These are phyloP conservation scores for Ferrisia virgata DNA, from an alignment of 2,888 invertebrate genomes.

Conservation along the genomic window DNA sequence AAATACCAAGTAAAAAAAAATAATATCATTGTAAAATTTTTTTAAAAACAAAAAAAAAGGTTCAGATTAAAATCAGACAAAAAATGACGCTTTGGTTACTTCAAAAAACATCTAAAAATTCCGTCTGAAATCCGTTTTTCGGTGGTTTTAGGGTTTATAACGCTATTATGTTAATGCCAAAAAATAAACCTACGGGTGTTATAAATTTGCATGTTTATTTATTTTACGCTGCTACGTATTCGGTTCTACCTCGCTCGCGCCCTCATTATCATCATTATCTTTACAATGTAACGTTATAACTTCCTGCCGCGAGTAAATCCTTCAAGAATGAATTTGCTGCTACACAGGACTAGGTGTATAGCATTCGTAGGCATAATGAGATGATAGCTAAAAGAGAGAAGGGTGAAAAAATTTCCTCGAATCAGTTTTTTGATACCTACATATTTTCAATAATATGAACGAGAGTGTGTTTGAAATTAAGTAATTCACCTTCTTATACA, in stretches of 20 bases:
- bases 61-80: slow-evolving; percentile 23
- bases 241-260: slow-evolving; percentile 20
- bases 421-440: neutral
- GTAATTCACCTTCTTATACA: too few relatives aligned
- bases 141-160: slow-evolving; percentile 37
- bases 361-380: slow-evolving; percentile 36
- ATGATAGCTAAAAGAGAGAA: slow-evolving; percentile 26
- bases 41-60: neutral
- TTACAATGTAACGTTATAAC: slow-evolving; percentile 42
- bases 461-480: neutral
- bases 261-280: slow-evolving; percentile 44
- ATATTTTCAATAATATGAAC: neutral
- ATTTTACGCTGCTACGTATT: slow-evolving; percentile 31
- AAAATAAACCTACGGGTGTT: slow-evolving; percentile 42
- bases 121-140: slow-evolving; percentile 39
- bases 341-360: too few relatives aligned
- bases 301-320: slow-evolving; percentile 40
- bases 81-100: slow-evolving; percentile 19
- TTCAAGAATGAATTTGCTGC: slow-evolving; percentile 40
- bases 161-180: slow-evolving; percentile 45
- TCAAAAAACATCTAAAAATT: slow-evolving; percentile 34
- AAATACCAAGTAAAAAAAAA: neutral
- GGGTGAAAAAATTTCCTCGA: neutral
- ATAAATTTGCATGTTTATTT: slow-evolving; percentile 46
- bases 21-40: slow-evolving; percentile 25